phyloP scores from a whole-genome alignment of 2,888 invertebrate genomes.

The Aphodius granarius region DNA sequence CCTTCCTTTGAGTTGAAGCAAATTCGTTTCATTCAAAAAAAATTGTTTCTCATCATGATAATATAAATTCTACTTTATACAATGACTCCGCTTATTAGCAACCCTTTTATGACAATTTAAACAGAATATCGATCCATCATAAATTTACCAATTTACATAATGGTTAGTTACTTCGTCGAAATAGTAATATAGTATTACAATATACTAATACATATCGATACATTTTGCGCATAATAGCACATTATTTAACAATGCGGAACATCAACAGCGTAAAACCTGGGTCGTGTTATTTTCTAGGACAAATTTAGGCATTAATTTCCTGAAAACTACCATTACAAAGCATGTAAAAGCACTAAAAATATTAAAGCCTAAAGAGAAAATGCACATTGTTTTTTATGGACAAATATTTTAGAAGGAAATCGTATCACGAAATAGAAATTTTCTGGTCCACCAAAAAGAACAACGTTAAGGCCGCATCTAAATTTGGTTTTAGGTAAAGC shows the following conservation, averaged over 20 bases:
- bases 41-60: too few species aligned
- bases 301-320: neutral
- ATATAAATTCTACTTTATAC: too few species aligned
- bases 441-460: neutral
- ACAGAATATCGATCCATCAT: neutral
- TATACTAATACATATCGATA: neutral
- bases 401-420: neutral
- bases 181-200: too few species aligned
- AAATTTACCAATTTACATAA: neutral
- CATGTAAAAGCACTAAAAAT: neutral
- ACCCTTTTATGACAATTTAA: neutral
- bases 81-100: too few species aligned
- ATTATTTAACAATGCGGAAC: neutral
- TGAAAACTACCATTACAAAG: too few species aligned
- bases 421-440: neutral
- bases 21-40: too few species aligned
- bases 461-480: neutral
- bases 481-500: neutral
- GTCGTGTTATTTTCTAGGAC: neutral
- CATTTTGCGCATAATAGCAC: neutral
- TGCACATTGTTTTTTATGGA: neutral
- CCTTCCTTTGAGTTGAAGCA: too few species aligned
- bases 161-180: neutral
- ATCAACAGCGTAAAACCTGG: neutral
- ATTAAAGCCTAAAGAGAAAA: neutral